These are phyloP conservation scores for Dascillus cervinus DNA, from an alignment of 2,888 invertebrate species.

Conservation along the genomic window DNA sequence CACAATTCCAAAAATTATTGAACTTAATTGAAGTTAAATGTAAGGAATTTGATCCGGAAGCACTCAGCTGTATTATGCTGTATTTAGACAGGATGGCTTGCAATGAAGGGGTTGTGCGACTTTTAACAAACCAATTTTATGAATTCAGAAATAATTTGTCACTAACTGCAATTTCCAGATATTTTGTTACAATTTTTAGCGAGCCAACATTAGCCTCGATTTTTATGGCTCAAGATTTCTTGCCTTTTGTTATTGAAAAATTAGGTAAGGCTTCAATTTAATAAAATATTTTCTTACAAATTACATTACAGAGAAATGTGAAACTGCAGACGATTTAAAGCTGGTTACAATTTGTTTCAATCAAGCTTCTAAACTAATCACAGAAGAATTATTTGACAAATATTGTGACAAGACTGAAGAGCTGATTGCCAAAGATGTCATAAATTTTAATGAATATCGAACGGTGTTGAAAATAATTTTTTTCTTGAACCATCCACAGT, in stretches of 20 bases:
- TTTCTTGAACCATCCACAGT: constrained; percentile 44
- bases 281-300: constrained; percentile 5
- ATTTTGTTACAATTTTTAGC: constrained; percentile 39
- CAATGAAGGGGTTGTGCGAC: constrained; percentile 31
- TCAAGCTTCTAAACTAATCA: constrained; percentile 39
- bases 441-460: constrained; percentile 27
- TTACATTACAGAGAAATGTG: constrained; percentile 32
- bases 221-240: constrained; percentile 35
- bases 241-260: constrained; percentile 37
- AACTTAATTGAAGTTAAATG: constrained; percentile 29
- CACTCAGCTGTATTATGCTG: constrained; percentile 40
- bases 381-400: constrained; percentile 31
- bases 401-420: constrained; percentile 37
- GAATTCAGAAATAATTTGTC: constrained; percentile 28
- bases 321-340: constrained; percentile 38
- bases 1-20: constrained; percentile 30
- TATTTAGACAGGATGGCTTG: constrained; percentile 43
- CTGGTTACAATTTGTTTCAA: constrained; percentile 44
- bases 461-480: constrained; percentile 32
- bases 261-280: constrained; percentile 29
- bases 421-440: constrained; percentile 30
- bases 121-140: constrained; percentile 34
- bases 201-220: constrained; percentile 39
- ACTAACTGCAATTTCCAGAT: constrained; percentile 39
- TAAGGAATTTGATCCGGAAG: constrained; percentile 33